Percentiles rank a stretch among this genome's conserved stretches.
phyloP scores from a whole-genome alignment of 1,140 invertebrate species.

The Helicoverpa armigera region DNA sequence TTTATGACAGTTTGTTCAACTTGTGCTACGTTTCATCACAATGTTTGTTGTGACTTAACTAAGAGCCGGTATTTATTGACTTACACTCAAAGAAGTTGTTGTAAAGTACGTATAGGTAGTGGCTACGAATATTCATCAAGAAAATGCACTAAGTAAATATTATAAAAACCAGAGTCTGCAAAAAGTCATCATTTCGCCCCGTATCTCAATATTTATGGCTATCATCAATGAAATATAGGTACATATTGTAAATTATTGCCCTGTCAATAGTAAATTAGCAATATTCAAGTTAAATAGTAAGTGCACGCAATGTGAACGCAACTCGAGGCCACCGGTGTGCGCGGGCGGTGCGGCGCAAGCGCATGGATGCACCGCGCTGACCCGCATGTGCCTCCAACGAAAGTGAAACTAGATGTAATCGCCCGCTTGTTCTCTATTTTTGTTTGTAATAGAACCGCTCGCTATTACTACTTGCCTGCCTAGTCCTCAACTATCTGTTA shows the following conservation, averaged over 20 bases:
- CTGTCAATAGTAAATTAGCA: conserved; percentile 41
- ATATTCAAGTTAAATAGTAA: conserved; percentile 41
- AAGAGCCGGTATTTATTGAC: neutral
- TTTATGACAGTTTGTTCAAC: conserved; percentile 83
- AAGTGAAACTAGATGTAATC: conserved; percentile 75
- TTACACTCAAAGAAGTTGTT: neutral
- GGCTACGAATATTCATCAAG: too few species aligned
- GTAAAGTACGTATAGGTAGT: neutral
- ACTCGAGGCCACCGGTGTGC: conserved; percentile 44
- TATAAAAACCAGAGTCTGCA: neutral
- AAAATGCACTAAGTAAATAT: too few species aligned
- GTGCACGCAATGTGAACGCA: conserved; percentile 45
- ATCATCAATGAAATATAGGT: neutral
- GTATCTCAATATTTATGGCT: neutral
- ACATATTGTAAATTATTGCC: neutral
- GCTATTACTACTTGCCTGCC: conserved; percentile 44
- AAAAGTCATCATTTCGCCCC: neutral
- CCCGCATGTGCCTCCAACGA: conserved; percentile 68
- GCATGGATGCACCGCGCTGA: conserved; percentile 67
- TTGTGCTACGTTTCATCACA: conserved; percentile 68
- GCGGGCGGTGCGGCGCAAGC: conserved; percentile 48
- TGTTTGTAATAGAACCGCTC: conserved; percentile 54
- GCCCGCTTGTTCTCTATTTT: conserved; percentile 57
- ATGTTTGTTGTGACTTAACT: conserved; percentile 24
- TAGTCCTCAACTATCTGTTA: conserved; percentile 44